A percentile compares a stretch with the other conserved stretches of the same genome.
Evolutionary conservation across 2,113 vertebrate genomes (phyloP).

Genomic region (Loxodonta africana): DNA sequence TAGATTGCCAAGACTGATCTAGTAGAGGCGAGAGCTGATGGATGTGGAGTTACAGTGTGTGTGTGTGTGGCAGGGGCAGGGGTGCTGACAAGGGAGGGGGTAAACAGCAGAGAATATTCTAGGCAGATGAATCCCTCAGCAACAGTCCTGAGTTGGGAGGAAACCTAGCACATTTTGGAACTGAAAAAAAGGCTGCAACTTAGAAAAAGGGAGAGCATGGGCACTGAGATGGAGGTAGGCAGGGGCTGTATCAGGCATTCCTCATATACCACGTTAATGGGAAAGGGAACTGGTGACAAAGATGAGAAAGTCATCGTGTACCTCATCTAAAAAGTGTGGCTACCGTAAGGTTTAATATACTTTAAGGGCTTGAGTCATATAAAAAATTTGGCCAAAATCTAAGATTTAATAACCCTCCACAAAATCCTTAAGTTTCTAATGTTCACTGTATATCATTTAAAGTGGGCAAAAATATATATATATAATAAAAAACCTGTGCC

Average conservation of each 20-base stretch:
- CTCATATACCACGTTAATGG: neutral
- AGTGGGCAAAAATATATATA: neutral
- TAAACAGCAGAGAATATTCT: neutral
- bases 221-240: neutral
- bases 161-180: neutral
- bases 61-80: neutral
- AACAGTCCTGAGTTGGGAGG: neutral
- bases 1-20: neutral
- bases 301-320: neutral
- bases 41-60: neutral
- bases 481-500: too few relatives aligned
- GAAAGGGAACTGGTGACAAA: constrained; percentile 5
- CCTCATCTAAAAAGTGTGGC: neutral
- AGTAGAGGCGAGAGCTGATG: neutral
- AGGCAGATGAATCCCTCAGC: neutral
- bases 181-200: neutral
- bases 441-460: constrained; percentile 2
- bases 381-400: constrained; percentile 31
- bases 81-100: neutral
- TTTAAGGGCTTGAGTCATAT: neutral
- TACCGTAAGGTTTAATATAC: neutral
- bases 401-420: neutral
- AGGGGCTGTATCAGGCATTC: neutral
- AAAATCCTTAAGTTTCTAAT: neutral
- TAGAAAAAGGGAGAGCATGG: neutral